Evolutionary conservation across 2,113 vertebrate species (phyloP).

Genomic region (Podarcis cretensis): DNA sequence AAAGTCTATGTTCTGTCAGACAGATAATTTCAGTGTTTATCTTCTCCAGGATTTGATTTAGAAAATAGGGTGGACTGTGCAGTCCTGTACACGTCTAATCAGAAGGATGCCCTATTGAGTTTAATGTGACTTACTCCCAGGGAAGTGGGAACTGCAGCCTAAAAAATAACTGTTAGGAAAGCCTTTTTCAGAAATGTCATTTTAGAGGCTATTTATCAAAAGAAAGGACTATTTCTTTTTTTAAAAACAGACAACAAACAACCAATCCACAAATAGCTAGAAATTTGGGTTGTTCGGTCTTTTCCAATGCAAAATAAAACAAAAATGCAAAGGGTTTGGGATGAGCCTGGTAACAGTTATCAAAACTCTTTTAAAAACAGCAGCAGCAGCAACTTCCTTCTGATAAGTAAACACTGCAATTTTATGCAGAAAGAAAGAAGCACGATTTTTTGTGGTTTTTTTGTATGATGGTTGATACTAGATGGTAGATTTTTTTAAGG

Average conservation of each 20-base stretch:
- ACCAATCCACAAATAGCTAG: background rate
- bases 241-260: background rate
- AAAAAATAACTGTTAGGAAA: background rate
- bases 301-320: background rate
- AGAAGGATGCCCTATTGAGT: too few species aligned
- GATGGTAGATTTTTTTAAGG: background rate
- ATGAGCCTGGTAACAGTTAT: background rate
- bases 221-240: background rate
- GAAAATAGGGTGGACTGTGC: too few species aligned
- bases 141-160: background rate
- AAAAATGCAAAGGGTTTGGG: background rate
- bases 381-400: too few species aligned
- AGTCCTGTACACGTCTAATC: too few species aligned
- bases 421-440: background rate
- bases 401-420: too few species aligned
- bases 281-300: background rate
- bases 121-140: background rate
- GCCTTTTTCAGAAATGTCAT: background rate
- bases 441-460: background rate
- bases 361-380: background rate
- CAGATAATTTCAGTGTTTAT: background rate
- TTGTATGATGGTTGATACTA: background rate
- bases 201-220: background rate
- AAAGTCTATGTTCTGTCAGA: background rate
- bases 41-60: background rate